These are phyloP conservation scores for Trissonchulus latispiculum DNA, from an alignment of 2,888 invertebrate genomes.

Conservation along the genomic window DNA sequence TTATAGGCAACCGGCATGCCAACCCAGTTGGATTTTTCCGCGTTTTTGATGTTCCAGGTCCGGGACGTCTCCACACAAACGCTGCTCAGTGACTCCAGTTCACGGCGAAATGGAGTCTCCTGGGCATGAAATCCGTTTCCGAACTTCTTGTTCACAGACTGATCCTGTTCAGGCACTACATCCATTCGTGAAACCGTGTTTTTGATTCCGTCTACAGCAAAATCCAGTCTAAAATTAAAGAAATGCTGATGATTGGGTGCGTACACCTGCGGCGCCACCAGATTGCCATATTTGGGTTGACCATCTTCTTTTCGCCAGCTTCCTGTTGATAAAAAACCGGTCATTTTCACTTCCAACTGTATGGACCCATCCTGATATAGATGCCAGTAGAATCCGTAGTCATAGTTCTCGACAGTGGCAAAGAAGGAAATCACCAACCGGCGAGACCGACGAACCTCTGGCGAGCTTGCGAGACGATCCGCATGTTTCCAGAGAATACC, in stretches of 20 bases:
- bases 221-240: conserved; percentile 23
- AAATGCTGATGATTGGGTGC: conserved; percentile 25
- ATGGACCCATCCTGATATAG: conserved; percentile 21
- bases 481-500: conserved; percentile 21
- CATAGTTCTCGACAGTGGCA: conserved; percentile 23
- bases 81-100: conserved; percentile 11
- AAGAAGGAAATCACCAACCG: conserved; percentile 21
- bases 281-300: conserved; percentile 17
- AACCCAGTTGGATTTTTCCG: background rate
- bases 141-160: background rate
- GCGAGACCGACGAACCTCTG: conserved; percentile 8
- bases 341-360: conserved; percentile 22
- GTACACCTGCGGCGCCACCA: conserved; percentile 22
- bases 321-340: conserved; percentile 23
- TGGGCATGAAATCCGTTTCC: conserved; percentile 12
- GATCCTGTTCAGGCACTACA: conserved; percentile 7
- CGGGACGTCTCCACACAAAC: conserved; percentile 7
- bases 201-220: conserved; percentile 22
- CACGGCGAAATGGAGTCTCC: conserved; percentile 11
- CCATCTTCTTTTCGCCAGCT: background rate
- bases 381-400: conserved; percentile 25
- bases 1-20: background rate
- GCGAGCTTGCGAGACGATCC: background rate
- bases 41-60: conserved; percentile 13
- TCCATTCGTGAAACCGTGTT: conserved; percentile 22